phyloP scores from a whole-genome alignment of 2,113 vertebrate species.

The Ammodytes dubius region DNA sequence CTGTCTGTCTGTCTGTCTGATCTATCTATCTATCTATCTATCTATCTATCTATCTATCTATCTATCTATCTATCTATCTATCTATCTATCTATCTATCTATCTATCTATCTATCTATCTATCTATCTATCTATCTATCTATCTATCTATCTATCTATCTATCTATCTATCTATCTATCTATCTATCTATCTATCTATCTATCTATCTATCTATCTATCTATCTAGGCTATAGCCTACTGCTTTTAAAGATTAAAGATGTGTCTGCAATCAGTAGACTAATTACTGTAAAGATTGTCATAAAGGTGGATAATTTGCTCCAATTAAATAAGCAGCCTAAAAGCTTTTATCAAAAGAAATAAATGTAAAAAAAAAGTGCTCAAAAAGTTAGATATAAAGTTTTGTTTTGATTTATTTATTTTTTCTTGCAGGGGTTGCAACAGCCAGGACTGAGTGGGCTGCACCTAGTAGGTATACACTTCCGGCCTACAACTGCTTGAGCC shows the following conservation, averaged over 20 bases:
- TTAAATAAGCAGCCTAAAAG: background rate
- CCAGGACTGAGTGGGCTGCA: background rate
- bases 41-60: background rate
- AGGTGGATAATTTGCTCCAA: background rate
- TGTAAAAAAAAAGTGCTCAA: background rate
- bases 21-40: background rate
- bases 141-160: too few species aligned
- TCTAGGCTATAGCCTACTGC: too few species aligned
- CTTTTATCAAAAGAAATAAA: too few species aligned
- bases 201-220: background rate
- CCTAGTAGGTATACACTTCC: conserved; percentile 10
- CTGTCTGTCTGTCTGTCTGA: background rate
- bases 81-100: conserved; percentile 2
- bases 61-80: background rate
- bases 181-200: background rate
- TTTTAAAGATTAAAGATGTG: too few species aligned
- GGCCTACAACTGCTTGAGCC: background rate
- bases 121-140: too few species aligned
- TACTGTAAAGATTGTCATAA: background rate
- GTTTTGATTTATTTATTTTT: background rate
- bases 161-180: too few species aligned
- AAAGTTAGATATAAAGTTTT: background rate
- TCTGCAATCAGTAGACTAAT: background rate
- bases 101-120: background rate
- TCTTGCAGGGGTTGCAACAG: background rate